Base-by-base conservation (phyloP, 2,797 vertebrate species). In the Acridotheres tristis region DNA sequence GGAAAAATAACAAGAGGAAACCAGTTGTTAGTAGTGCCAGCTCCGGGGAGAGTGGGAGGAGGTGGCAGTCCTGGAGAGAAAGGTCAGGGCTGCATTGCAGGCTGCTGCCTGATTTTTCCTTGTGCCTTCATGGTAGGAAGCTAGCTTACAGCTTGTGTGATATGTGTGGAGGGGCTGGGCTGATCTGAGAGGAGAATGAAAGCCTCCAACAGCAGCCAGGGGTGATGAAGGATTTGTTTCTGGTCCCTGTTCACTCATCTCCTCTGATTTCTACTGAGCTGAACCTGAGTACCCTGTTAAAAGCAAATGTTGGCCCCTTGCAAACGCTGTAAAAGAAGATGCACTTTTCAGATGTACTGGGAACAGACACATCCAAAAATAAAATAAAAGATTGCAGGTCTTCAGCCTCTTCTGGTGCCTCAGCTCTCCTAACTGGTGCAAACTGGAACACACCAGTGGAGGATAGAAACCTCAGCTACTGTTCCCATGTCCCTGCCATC, bases 1-100 rank as follows among this genome's bases (percentile, higher is more conserved):
- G 90, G 94, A 93, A 96, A 91, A 96, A 93, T 85, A 95, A 90
- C 86, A 86, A 86, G 86, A 97, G 90, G 89, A 93, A 96, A 95
- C 86, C 76, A 94, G 89, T 17, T 75, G 72, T 87, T 86, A 88
- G 90, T 88, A 92, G 85, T 63, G 89, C 91, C 95, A 96, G 89
- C 85, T 73, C 85, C 38, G 17, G 74, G 66, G 25, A 85, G 82
- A 87, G 89, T 75, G 65, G 81, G 94, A 94, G 90, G 90, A 96
- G 80, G 93, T 87, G 75, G 88, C 86, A 93, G 88, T 67, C 81
- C 92, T 91, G 91, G 80, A 83, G 62, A 38, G 73, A 93, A 95
- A 89, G 96, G 93, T 96, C 94, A 95, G 42, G 78, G 55, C 71
- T 85, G 58, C 29, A 9, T 10, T 89, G 59, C 32, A 75, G 84